Evolutionary conservation across 2,113 vertebrate genomes (phyloP), one percentile per base, ranked within the genome.

Genomic region (Rhea pennata): DNA sequence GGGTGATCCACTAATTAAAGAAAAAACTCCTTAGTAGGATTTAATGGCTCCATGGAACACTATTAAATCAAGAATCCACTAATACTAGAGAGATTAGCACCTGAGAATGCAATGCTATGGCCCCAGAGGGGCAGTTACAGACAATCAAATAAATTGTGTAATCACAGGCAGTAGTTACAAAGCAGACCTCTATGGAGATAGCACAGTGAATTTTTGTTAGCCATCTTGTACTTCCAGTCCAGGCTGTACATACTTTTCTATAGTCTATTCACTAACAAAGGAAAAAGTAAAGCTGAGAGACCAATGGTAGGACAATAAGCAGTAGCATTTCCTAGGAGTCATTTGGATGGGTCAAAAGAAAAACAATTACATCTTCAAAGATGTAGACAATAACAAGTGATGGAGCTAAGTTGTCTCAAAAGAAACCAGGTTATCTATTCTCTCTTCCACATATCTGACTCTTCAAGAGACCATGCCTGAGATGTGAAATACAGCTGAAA

Each of bases 31-130:
- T 89, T 75, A 89, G 36, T 44, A 51, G 56, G 20, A 73, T 89
- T 72, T 58, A 91, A 90, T 53, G 44, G 44, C 36, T 94, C 36
- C 36, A 85, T 74, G 89, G 77, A 69, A 89, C 58, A 66, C 36
- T 44, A 46, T 56, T 87, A 20, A 91, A 79, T 89, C 81, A 91
- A 91, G 75, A 94, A 91, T 58, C n/a, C 58, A 72, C 66, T 91
- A 84, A 95, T 91, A 92, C 22, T 0, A 1, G 48, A 91, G 54
- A 70, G 40, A 89, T 84, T 59, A 87, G 44, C 46, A 91, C 84
- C 78, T 93, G 70, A 75, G 88, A 87, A 93, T 69, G 56, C 53
- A 92, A 84, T 65, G 10, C n/a, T 56, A 36, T 44, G 23, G 12
- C 53, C 92, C 31, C 74, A 93, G 93, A 89, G 66, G 48, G 42